phyloP scores from a whole-genome alignment of 2,888 invertebrate genomes.

The Plagiodera versicolora region DNA sequence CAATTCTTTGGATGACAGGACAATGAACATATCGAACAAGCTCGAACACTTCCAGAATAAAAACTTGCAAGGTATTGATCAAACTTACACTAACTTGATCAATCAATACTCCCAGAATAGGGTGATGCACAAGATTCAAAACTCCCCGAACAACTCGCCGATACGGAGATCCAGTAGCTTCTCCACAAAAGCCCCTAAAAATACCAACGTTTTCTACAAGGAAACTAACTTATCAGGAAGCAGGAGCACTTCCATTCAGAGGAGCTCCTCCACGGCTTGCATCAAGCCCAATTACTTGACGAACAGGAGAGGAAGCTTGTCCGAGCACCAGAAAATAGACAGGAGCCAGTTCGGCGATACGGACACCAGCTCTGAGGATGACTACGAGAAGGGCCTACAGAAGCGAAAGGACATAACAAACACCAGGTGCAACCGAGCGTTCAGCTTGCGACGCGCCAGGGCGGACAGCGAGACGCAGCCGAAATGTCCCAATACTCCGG shows the following conservation, averaged over 20 bases:
- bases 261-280: constrained; percentile 56
- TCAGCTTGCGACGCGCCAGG: constrained; percentile 68
- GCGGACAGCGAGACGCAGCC: constrained; percentile 57
- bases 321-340: constrained; percentile 50
- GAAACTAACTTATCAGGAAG: constrained; percentile 38
- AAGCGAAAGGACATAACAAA: constrained; percentile 46
- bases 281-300: constrained; percentile 49
- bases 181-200: constrained; percentile 50
- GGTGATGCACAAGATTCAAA: constrained; percentile 51
- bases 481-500: constrained; percentile 65
- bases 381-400: constrained; percentile 52
- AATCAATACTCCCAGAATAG: constrained; percentile 52
- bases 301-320: constrained; percentile 41
- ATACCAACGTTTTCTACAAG: constrained; percentile 43
- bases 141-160: constrained; percentile 55
- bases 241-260: constrained; percentile 49
- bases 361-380: constrained; percentile 58
- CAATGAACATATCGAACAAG: constrained; percentile 53
- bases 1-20: constrained; percentile 59
- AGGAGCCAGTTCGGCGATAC: constrained; percentile 52
- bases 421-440: constrained; percentile 71
- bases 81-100: constrained; percentile 53
- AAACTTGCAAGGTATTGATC: constrained; percentile 54
- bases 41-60: constrained; percentile 56
- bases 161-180: constrained; percentile 72